phyloP scores from a whole-genome alignment of 2,888 invertebrate genomes.

The Leptinotarsa juncta region DNA sequence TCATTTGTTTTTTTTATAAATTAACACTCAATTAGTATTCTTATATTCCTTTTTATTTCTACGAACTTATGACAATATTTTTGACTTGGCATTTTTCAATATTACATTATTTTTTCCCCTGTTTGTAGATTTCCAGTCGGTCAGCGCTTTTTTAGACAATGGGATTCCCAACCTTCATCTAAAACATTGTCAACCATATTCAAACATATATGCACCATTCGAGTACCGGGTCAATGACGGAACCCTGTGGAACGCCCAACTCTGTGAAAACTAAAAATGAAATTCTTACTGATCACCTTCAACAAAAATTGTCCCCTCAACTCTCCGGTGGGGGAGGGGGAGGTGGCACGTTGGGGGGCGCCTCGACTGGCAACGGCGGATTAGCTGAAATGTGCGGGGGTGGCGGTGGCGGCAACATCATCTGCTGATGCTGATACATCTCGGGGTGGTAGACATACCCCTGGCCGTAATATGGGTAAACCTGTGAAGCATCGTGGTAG shows the following conservation, averaged over 20 bases:
- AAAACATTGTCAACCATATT: too few species aligned
- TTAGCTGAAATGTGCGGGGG: constrained; percentile 43
- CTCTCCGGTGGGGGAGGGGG: constrained; percentile 71
- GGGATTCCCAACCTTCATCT: too few species aligned
- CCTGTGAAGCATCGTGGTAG: constrained; percentile 31
- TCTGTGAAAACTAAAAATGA: neutral
- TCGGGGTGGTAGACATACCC: constrained; percentile 58
- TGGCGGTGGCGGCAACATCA: constrained; percentile 20
- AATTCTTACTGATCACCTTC: neutral
- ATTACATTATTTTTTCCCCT: too few species aligned
- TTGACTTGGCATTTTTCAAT: too few species aligned
- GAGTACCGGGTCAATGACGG: neutral
- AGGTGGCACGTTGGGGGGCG: constrained; percentile 73
- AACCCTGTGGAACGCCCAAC: too few species aligned
- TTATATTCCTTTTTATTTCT: too few species aligned
- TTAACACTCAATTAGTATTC: too few species aligned
- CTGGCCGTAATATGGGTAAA: constrained; percentile 54
- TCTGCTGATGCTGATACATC: constrained; percentile 54
- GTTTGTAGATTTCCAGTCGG: too few species aligned
- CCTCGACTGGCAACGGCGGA: constrained; percentile 70
- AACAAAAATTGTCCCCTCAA: neutral
- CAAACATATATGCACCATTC: neutral
- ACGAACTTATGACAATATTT: too few species aligned
- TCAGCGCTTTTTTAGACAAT: too few species aligned
- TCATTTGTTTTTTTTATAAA: too few species aligned